A percentile compares a stretch with the other conserved stretches of the same genome.
phyloP scores from a whole-genome alignment of 2,888 invertebrate species.

The Cremastinae sp. region DNA sequence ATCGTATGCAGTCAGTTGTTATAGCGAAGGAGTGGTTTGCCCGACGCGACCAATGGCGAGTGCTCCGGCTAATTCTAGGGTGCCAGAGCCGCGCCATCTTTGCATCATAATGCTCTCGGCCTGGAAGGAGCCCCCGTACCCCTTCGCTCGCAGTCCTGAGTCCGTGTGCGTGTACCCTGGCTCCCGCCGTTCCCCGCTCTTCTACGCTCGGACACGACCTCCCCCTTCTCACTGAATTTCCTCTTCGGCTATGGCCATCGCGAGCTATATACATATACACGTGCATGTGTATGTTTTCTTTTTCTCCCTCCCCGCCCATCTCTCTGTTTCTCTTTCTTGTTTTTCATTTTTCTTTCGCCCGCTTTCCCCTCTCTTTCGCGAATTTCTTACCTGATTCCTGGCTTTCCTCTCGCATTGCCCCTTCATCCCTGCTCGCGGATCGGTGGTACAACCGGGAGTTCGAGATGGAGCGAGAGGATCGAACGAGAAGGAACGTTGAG shows the following conservation, averaged over 20 bases:
- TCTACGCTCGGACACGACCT: slow-evolving; percentile 53
- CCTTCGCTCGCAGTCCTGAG: slow-evolving; percentile 55
- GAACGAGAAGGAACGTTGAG: slow-evolving; percentile 34
- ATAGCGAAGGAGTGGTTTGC: slow-evolving; percentile 80
- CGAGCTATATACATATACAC: slow-evolving; percentile 45
- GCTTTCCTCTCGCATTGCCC: slow-evolving; percentile 38
- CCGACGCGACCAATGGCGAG: slow-evolving; percentile 79
- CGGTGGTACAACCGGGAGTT: slow-evolving; percentile 41
- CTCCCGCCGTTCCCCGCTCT: slow-evolving; percentile 58
- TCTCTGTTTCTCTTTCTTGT: slow-evolving; percentile 56
- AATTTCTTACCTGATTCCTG: slow-evolving; percentile 46
- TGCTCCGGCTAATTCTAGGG: slow-evolving; percentile 80
- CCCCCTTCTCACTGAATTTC: slow-evolving; percentile 61
- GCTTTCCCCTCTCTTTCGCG: slow-evolving; percentile 31
- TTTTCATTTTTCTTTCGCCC: slow-evolving; percentile 58
- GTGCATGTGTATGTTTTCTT: slow-evolving; percentile 16
- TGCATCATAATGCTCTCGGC: slow-evolving; percentile 78
- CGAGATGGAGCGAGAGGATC: slow-evolving; percentile 37
- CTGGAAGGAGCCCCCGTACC: slow-evolving; percentile 68
- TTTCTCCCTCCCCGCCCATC: slow-evolving; percentile 60
- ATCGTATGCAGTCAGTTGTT: slow-evolving; percentile 80
- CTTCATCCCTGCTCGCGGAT: slow-evolving; percentile 34
- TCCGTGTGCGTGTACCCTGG: slow-evolving; percentile 20
- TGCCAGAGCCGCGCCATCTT: slow-evolving; percentile 80
- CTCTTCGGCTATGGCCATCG: slow-evolving; percentile 58